These are phyloP conservation scores for Polyommatus iphigenia DNA, from an alignment of 2,888 invertebrate species.

Conservation along the genomic window DNA sequence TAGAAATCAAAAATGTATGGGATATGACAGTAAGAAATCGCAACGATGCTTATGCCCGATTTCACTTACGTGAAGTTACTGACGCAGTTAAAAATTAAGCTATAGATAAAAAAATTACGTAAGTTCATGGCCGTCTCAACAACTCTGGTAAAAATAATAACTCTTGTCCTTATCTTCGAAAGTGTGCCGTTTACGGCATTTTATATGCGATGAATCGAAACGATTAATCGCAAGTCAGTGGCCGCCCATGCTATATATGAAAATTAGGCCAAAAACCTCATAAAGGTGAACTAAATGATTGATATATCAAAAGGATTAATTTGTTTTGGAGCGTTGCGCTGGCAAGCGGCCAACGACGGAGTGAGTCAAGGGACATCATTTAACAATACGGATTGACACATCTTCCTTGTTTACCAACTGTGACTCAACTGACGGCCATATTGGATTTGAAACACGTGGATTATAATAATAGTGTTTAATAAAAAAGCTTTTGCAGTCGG, in stretches of 20 bases:
- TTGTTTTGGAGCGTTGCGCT: slow-evolving; percentile 35
- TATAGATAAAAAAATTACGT: no score
- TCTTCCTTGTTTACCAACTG: slow-evolving; percentile 56
- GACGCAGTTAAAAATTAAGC: no score
- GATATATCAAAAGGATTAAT: slow-evolving; percentile 22
- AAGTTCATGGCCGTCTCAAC: no score
- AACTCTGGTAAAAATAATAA: no score
- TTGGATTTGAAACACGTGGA: slow-evolving; percentile 38
- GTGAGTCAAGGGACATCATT: slow-evolving; percentile 54
- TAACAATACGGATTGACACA: slow-evolving; percentile 60
- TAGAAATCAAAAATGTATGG: no score
- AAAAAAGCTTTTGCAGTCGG: background rate
- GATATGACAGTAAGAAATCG: no score
- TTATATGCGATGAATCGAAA: no score
- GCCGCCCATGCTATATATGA: background rate
- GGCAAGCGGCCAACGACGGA: slow-evolving; percentile 47
- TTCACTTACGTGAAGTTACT: no score
- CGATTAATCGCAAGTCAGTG: no score
- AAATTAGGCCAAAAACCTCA: slow-evolving; percentile 20
- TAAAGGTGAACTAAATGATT: slow-evolving; percentile 24
- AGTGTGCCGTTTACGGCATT: no score
- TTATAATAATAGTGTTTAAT: slow-evolving; percentile 33
- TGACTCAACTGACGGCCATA: slow-evolving; percentile 45
- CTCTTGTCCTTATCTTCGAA: no score
- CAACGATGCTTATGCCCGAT: no score